Evolutionary conservation across 37 sponge, comb jelly and placozoan genomes (phyloP).

Genomic region (Chondrosia reniformis): DNA sequence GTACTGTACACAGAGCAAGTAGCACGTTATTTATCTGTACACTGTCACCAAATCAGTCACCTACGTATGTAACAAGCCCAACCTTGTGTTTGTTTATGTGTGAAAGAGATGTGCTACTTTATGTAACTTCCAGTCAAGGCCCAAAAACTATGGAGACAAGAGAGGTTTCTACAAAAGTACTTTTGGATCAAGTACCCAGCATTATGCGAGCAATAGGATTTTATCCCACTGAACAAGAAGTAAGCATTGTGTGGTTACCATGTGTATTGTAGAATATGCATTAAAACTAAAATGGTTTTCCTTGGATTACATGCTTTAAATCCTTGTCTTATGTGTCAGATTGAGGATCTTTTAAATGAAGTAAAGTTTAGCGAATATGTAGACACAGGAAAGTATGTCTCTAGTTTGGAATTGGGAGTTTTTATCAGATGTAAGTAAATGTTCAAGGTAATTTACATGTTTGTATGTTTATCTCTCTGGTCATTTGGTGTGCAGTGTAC

Average conservation of each 20-base stretch:
- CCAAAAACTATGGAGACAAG: slow-evolving; percentile 49
- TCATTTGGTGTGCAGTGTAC: slow-evolving; percentile 54
- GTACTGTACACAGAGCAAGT: neutral
- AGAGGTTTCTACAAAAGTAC: slow-evolving; percentile 61
- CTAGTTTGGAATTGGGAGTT: slow-evolving; percentile 69
- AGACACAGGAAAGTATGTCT: slow-evolving; percentile 68
- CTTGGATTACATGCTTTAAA: neutral
- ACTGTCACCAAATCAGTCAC: too few species aligned
- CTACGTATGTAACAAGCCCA: too few species aligned
- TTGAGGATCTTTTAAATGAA: slow-evolving; percentile 94
- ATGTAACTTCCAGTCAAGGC: slow-evolving; percentile 62
- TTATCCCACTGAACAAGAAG: slow-evolving; percentile 96
- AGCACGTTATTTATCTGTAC: too few species aligned
- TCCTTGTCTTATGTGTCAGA: slow-evolving; percentile 31
- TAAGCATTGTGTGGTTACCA: slow-evolving; percentile 19
- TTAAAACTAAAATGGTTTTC: neutral
- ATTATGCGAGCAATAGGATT: slow-evolving; percentile 96
- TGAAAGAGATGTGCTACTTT: too few species aligned
- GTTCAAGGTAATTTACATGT: neutral
- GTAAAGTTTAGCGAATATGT: slow-evolving; percentile 95
- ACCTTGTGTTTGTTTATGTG: too few species aligned
- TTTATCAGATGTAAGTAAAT: slow-evolving; percentile 71
- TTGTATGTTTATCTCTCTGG: neutral
- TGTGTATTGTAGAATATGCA: neutral
- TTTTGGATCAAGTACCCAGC: slow-evolving; percentile 82